Percentiles rank a stretch among this genome's conserved stretches.
These are phyloP conservation scores for Nephotettix cincticeps DNA, from an alignment of 1,140 invertebrate species.

Conservation along the genomic window DNA sequence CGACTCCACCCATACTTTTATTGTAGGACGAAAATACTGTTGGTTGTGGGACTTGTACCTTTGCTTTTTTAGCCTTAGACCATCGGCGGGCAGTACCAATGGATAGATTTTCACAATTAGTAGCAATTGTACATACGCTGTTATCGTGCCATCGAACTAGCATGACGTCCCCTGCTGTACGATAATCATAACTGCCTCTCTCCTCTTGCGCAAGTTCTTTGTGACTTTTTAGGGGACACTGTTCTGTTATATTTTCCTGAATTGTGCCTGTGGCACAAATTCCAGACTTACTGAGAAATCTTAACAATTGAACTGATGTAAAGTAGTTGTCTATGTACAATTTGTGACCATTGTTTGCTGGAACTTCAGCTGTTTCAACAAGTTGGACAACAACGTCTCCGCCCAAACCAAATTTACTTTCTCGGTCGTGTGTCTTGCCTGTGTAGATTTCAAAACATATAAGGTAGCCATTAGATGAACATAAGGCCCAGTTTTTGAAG, in stretches of 20 bases:
- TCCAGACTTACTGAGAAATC: not conserved
- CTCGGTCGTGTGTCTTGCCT: slow-evolving; percentile 1
- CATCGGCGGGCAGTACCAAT: too few species aligned
- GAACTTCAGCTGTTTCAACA: slow-evolving; percentile 30
- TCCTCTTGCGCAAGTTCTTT: too few species aligned
- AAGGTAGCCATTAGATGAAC: slow-evolving; percentile 40
- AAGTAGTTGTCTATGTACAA: slow-evolving; percentile 38
- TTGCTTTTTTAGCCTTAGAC: not conserved
- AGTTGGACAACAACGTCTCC: slow-evolving; percentile 35
- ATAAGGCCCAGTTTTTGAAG: slow-evolving; percentile 41
- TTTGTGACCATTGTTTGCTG: slow-evolving; percentile 34
- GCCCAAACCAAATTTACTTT: slow-evolving; percentile 34
- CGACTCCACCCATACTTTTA: slow-evolving; percentile 35
- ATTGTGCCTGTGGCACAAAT: slow-evolving; percentile 36
- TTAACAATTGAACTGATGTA: slow-evolving; percentile 25
- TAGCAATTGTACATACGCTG: slow-evolving; percentile 13
- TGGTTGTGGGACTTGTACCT: not conserved
- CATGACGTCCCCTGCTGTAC: slow-evolving; percentile 12
- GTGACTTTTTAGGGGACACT: slow-evolving; percentile 25
- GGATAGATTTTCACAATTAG: not conserved
- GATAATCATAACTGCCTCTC: slow-evolving; percentile 19
- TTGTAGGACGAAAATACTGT: slow-evolving; percentile 30
- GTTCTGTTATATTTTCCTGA: slow-evolving; percentile 29
- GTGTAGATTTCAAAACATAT: slow-evolving; percentile 39
- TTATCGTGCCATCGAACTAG: slow-evolving; percentile 9